Conservation (phyloP, 2,113 vertebrate genomes). For the Protobothrops flavoviridis region DNA sequence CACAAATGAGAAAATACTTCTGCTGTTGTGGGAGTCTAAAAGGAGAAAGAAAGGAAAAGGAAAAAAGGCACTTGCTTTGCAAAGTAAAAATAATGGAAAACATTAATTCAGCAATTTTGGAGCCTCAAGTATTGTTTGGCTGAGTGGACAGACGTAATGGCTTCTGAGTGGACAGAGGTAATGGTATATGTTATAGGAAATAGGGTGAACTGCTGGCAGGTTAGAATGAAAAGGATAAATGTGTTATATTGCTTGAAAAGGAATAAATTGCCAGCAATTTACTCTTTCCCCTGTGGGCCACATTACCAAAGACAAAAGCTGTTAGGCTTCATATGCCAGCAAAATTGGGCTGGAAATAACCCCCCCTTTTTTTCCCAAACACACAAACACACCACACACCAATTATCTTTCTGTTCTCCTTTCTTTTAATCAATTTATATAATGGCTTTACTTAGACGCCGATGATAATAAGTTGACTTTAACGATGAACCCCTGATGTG, state of each 20-base stretch:
- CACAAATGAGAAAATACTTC: neutral
- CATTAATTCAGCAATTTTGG: neutral
- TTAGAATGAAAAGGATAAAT: neutral
- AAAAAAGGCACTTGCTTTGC: neutral
- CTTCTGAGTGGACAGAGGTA: neutral
- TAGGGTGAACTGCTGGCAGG: neutral
- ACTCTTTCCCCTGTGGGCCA: neutral
- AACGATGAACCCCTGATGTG: neutral
- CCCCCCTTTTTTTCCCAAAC: neutral
- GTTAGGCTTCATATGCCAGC: neutral
- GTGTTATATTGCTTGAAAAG: neutral
- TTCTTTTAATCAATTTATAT: neutral
- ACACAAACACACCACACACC: neutral
- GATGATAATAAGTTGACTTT: neutral
- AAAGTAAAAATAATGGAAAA: neutral
- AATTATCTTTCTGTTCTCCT: neutral
- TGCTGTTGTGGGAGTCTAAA: neutral
- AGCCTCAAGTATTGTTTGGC: conserved; percentile 5
- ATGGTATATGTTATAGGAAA: neutral
- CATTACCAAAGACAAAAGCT: neutral
- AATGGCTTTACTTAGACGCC: neutral
- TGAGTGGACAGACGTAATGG: neutral
- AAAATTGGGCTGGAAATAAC: too few species aligned
- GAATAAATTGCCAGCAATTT: neutral
- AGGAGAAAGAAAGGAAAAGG: neutral